phyloP scores from a whole-genome alignment of 2,888 invertebrate species.

The Drosophila testacea region DNA sequence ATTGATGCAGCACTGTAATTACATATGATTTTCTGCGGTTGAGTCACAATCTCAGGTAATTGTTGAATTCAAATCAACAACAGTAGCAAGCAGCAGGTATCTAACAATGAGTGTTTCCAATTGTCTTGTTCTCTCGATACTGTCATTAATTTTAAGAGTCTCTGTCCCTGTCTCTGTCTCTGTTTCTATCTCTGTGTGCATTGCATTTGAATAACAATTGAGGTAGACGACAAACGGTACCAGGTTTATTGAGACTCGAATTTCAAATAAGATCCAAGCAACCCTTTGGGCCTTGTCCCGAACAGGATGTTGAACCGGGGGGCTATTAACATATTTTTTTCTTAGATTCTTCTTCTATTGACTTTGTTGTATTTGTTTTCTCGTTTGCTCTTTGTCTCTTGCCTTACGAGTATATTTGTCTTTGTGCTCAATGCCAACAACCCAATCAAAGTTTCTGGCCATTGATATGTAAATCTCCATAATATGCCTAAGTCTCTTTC shows the following conservation, averaged over 20 bases:
- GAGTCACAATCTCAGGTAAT: constrained; percentile 50
- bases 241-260: constrained; percentile 29
- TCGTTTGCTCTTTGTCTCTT: constrained; percentile 37
- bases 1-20: constrained; percentile 56
- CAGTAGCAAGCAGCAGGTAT: constrained; percentile 43
- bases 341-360: constrained; percentile 46
- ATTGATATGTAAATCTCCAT: constrained; percentile 64
- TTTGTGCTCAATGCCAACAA: constrained; percentile 60
- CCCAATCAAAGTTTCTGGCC: constrained; percentile 58
- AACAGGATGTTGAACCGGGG: constrained; percentile 43
- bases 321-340: constrained; percentile 61
- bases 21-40: constrained; percentile 69
- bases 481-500: constrained; percentile 14
- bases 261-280: constrained; percentile 24
- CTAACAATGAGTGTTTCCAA: constrained; percentile 16
- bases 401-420: constrained; percentile 18
- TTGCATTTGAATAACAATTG: constrained; percentile 70
- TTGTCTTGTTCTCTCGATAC: constrained; percentile 32
- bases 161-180: constrained; percentile 4
- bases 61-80: constrained; percentile 35
- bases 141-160: constrained; percentile 71
- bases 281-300: constrained; percentile 47
- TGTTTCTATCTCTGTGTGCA: too few species aligned
- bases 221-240: constrained; percentile 20
- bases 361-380: constrained; percentile 38